phyloP scores from a whole-genome alignment of 2,888 invertebrate species.

The Epicampocera succincta region DNA sequence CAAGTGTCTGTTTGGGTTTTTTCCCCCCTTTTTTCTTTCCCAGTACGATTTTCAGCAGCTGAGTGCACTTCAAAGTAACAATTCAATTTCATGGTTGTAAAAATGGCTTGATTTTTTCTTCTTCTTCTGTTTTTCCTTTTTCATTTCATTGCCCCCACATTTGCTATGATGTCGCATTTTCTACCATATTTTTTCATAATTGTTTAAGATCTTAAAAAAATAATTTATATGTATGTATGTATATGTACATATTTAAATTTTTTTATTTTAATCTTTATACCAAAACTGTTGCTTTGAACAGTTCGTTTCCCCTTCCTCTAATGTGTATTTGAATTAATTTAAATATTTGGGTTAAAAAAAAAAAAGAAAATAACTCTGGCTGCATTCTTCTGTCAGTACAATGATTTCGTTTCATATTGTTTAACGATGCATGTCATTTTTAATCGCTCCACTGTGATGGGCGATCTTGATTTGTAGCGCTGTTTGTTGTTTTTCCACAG shows the following conservation, averaged over 20 bases:
- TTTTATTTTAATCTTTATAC: slow-evolving; percentile 12
- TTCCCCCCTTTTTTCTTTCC: slow-evolving; percentile 6
- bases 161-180: slow-evolving; percentile 18
- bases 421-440: slow-evolving; percentile 64
- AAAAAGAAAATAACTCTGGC: neutral
- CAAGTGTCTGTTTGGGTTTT: slow-evolving; percentile 14
- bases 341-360: slow-evolving; percentile 32
- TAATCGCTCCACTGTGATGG: slow-evolving; percentile 21
- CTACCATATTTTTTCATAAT: neutral
- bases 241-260: neutral
- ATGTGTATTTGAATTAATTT: slow-evolving; percentile 9
- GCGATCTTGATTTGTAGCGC: slow-evolving; percentile 7
- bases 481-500: neutral
- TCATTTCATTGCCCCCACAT: neutral
- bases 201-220: slow-evolving; percentile 29
- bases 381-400: slow-evolving; percentile 24
- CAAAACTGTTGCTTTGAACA: slow-evolving; percentile 12
- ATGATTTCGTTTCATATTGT: slow-evolving; percentile 23
- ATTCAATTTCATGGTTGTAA: slow-evolving; percentile 67
- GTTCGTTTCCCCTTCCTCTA: neutral
- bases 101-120: slow-evolving; percentile 27
- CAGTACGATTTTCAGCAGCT: slow-evolving; percentile 53
- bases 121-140: neutral
- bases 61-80: slow-evolving; percentile 70
- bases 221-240: neutral